phyloP scores from a whole-genome alignment of 37 sponge, comb jelly and placozoan species.

The Diacarnus erythraeanus region DNA sequence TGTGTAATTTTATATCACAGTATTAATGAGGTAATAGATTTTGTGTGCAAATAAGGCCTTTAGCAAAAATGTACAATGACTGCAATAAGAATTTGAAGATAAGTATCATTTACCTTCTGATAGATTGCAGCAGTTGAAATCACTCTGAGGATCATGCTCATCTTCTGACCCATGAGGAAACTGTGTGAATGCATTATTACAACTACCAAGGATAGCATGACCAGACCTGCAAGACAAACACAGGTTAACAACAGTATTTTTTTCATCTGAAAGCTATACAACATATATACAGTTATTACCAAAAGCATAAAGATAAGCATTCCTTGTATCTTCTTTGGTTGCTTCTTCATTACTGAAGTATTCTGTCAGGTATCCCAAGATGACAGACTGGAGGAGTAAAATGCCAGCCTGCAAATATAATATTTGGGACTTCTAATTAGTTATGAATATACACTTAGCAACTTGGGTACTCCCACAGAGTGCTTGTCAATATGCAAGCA shows the following conservation, averaged over 20 bases:
- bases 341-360: constrained; percentile 45
- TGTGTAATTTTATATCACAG: too few relatives aligned
- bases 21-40: neutral
- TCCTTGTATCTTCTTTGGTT: constrained; percentile 30
- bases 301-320: constrained; percentile 67
- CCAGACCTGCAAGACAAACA: neutral
- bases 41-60: neutral
- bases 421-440: too few relatives aligned
- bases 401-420: constrained; percentile 25
- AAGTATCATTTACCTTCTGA: constrained; percentile 43
- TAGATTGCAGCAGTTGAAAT: constrained; percentile 66
- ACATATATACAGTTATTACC: constrained; percentile 16
- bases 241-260: constrained; percentile 6
- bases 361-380: constrained; percentile 59
- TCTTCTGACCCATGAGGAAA: constrained; percentile 54
- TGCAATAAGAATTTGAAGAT: too few relatives aligned
- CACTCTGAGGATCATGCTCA: constrained; percentile 58
- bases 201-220: constrained; percentile 8
- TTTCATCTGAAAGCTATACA: neutral
- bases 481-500: too few relatives aligned
- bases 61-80: too few relatives aligned
- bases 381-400: constrained; percentile 42
- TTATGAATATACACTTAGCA: too few relatives aligned
- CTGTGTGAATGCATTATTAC: constrained; percentile 41
- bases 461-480: too few relatives aligned